Base-by-base conservation (phyloP, 2,888 invertebrate species). In the Drosophila neoperkinsi region DNA sequence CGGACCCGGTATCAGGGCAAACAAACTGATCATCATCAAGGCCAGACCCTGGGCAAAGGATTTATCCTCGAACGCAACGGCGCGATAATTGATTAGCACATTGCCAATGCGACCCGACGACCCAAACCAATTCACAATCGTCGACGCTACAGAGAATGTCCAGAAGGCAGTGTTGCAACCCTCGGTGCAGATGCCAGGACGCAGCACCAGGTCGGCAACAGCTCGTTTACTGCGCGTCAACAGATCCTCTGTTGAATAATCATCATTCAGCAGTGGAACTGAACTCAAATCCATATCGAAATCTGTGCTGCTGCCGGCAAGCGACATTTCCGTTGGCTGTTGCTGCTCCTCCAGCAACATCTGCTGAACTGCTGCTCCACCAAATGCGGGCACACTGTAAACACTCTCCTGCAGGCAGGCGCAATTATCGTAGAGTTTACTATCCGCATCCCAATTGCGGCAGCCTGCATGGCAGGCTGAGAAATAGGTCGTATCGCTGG, bases 401-500 rank as follows among this genome's bases (percentile, higher is more conserved):
- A 58, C 11, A 0, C 61, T 13, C 4, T 69, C 53, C 2, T 49
- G 67, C 33, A 85, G 49, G 38, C 85, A 85, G 57, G 78, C 55
- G 51, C 85, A 85, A 9, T 78, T 60, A n/a, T 76, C 64, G 30
- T 86, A 85, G 3, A 80, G 6, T 51, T 88, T 85, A 6, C 50
- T 59, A 0, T 84, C 76, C 2, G 90, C 43, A 59, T 91, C 78
- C 90, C 92, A 93, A 28, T 88, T 92, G 10, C 88, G 93, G 79
- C 96, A 96, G 0, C 96, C 96, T 0, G 96, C 96, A 88, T 96
- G 96, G 82, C 96, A 96, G 0, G 96, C 95, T 0, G 96, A 96
- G 91, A 95, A 96, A 85, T 94, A 96, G 1, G 96, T 95, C 18
- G 94, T 94, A 60, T 92, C 93, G 0, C 94, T 94, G 18, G 94